phyloP scores from a whole-genome alignment of 2,797 vertebrate genomes.

The Prionace glauca region DNA sequence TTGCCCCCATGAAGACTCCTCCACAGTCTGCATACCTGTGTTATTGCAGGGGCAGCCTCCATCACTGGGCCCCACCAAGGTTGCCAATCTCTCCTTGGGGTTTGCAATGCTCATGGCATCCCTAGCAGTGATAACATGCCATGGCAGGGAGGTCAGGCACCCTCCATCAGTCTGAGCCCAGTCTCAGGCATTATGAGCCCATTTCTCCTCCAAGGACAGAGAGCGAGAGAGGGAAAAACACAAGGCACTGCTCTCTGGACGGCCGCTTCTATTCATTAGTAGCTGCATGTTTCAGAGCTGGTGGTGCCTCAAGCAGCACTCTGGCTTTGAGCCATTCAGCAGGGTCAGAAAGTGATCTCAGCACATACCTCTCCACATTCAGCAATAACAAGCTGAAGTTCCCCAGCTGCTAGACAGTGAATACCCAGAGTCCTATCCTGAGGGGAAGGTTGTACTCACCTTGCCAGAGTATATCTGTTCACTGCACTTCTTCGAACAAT shows the following conservation, averaged over 20 bases:
- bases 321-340: not conserved
- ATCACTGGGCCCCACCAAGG: no score
- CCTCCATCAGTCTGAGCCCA: not conserved
- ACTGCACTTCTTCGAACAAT: not conserved
- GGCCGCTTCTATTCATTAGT: not conserved
- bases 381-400: not conserved
- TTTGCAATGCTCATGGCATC: not conserved
- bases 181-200: no score
- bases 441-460: not conserved
- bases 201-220: no score
- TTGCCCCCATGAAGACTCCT: no score
- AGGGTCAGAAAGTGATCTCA: not conserved
- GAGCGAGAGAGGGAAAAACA: not conserved
- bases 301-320: not conserved
- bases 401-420: not conserved
- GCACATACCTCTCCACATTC: not conserved
- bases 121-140: not conserved
- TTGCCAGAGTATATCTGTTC: not conserved
- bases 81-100: not conserved
- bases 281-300: not conserved
- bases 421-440: not conserved
- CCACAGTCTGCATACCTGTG: no score
- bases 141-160: not conserved
- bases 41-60: no score
- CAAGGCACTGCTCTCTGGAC: not conserved